Percentiles rank a stretch among this genome's conserved stretches.
Conservation (phyloP, 1,140 invertebrate species). For the Hermetia illucens region DNA sequence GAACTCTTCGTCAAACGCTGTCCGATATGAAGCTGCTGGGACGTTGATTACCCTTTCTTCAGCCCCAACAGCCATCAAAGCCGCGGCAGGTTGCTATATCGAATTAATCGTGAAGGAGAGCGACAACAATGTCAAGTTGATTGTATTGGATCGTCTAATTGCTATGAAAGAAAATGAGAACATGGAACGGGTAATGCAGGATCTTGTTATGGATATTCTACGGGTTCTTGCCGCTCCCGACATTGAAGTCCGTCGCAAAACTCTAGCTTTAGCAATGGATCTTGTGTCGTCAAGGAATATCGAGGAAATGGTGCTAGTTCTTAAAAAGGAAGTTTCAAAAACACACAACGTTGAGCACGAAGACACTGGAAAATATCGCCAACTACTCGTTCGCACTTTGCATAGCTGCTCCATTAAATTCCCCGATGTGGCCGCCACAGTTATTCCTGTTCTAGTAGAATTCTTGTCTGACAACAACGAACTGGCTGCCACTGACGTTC, state of each 20-base stretch:
- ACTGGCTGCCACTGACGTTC: constrained; percentile 82
- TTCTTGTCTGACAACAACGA: constrained; percentile 93
- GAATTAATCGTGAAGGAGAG: constrained; percentile 98
- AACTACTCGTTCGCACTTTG: constrained; percentile 86
- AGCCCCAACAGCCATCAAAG: constrained; percentile 94
- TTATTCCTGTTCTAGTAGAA: constrained; percentile 91
- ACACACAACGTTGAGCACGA: constrained; percentile 87
- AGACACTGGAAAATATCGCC: constrained; percentile 89
- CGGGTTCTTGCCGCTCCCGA: constrained; percentile 87
- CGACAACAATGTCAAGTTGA: constrained; percentile 99
- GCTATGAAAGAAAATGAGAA: constrained; percentile 73
- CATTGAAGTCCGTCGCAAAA: constrained; percentile 86
- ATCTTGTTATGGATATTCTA: constrained; percentile 97
- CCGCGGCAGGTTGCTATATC: constrained; percentile 94
- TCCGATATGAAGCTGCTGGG: constrained; percentile 96
- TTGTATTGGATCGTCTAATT: constrained; percentile 89
- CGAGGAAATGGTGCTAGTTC: constrained; percentile 87
- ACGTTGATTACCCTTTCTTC: constrained; percentile 98
- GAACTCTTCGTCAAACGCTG: constrained; percentile 91
- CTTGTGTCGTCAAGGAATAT: constrained; percentile 87
- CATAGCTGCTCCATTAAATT: constrained; percentile 94
- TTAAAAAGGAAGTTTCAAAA: constrained; percentile 91
- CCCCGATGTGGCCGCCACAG: constrained; percentile 86
- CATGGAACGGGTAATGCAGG: constrained; percentile 88
- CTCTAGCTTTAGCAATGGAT: constrained; percentile 76